These are phyloP conservation scores for Muscicapa striata DNA, from an alignment of 2,797 vertebrate species.

Conservation along the genomic window DNA sequence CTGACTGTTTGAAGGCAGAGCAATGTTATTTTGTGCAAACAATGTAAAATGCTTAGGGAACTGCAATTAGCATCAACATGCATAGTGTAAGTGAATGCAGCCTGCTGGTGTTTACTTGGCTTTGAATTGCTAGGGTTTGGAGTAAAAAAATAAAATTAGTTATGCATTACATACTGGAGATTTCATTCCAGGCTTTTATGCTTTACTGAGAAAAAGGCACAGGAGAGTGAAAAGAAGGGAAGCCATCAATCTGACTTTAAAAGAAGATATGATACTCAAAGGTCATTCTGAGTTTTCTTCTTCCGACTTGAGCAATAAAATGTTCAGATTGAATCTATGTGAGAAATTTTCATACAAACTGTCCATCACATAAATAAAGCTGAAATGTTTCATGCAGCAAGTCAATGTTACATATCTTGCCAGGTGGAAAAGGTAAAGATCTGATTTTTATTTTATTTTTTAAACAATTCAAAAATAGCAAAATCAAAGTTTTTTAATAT, in stretches of 20 bases:
- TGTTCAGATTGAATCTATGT: not conserved
- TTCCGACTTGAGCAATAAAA: not conserved
- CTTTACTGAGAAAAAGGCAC: constrained; percentile 17
- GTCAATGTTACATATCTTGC: not conserved
- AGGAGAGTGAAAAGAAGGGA: constrained; percentile 12
- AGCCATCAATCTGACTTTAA: constrained; percentile 25
- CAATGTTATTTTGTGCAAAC: constrained; percentile 74
- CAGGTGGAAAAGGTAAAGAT: not conserved
- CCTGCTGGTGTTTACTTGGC: constrained; percentile 71
- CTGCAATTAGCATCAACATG: constrained; percentile 75
- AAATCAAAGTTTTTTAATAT: not conserved
- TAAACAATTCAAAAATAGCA: not conserved
- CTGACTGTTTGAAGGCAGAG: constrained; percentile 73
- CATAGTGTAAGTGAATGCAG: constrained; percentile 68
- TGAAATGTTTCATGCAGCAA: not conserved
- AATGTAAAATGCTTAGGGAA: constrained; percentile 75
- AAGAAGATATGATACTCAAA: not conserved
- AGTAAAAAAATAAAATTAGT: constrained; percentile 52
- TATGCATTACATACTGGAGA: constrained; percentile 49
- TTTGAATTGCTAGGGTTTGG: constrained; percentile 37
- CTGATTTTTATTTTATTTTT: not conserved
- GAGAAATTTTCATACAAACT: not conserved
- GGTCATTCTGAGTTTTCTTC: constrained; percentile 14
- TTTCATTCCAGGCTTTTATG: constrained; percentile 47
- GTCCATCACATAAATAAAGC: not conserved